These are phyloP conservation scores for Oncorhynchus mykiss DNA, from an alignment of 2,113 vertebrate genomes.

Conservation along the genomic window DNA sequence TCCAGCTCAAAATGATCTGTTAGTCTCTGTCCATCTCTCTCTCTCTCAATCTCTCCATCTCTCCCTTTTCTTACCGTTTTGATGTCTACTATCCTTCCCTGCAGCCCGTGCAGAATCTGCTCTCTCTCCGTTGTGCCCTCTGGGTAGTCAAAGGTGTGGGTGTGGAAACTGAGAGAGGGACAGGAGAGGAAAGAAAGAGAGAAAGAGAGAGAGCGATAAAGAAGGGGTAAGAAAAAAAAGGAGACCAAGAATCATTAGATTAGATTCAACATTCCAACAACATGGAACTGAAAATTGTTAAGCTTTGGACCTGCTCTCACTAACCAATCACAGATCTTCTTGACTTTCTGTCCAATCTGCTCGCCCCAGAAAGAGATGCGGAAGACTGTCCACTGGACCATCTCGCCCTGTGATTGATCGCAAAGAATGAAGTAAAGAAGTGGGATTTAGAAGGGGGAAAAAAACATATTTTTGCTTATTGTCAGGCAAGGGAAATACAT, in stretches of 20 bases:
- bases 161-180: conserved; percentile 80
- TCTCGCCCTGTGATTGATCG: conserved; percentile 79
- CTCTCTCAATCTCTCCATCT: neutral
- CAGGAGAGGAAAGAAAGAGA: neutral
- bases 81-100: conserved; percentile 84
- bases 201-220: no score
- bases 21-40: neutral
- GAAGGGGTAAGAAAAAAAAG: neutral
- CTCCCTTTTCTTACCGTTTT: conserved; percentile 72
- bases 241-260: neutral
- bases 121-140: conserved; percentile 74
- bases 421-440: no score
- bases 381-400: conserved; percentile 88
- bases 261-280: neutral
- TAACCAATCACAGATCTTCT: conserved; percentile 93
- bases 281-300: neutral
- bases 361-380: conserved; percentile 96
- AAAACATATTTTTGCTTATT: no score
- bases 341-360: conserved; percentile 94
- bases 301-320: conserved; percentile 33
- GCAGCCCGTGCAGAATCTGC: conserved; percentile 74
- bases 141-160: conserved; percentile 81
- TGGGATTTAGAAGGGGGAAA: neutral
- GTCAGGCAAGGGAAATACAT: no score
- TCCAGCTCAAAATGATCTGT: neutral